These are phyloP conservation scores for Notodonta ziczac DNA, from an alignment of 2,888 invertebrate genomes.

Conservation along the genomic window DNA sequence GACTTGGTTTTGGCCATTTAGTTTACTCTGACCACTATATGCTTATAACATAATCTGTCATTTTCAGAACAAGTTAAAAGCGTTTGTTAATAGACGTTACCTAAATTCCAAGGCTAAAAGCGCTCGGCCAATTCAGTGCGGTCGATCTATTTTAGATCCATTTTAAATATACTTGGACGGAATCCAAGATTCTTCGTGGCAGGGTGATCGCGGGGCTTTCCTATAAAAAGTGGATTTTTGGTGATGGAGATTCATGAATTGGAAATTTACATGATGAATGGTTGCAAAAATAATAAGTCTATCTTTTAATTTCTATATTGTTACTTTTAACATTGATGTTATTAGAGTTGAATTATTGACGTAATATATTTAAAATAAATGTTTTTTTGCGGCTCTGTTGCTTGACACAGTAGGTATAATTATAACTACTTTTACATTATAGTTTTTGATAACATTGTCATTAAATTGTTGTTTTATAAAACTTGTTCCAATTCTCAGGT, in stretches of 20 bases:
- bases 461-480: neutral
- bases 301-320: no score
- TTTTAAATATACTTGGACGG: constrained; percentile 55
- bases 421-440: neutral
- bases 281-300: no score
- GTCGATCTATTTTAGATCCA: constrained; percentile 48
- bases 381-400: no score
- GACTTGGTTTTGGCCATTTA: neutral
- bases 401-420: neutral
- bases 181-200: constrained; percentile 37
- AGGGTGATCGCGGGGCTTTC: constrained; percentile 13
- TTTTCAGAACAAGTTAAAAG: neutral
- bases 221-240: constrained; percentile 8
- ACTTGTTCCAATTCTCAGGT: constrained; percentile 1
- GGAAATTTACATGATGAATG: no score
- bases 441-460: neutral
- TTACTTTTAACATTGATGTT: no score
- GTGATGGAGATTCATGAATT: neutral
- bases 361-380: no score
- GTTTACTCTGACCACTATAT: neutral
- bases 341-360: no score
- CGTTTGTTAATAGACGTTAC: neutral
- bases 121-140: constrained; percentile 31
- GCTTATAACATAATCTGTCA: no score
- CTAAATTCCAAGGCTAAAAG: constrained; percentile 37